Conservation (phyloP, 2,113 vertebrate genomes). For the Salvator merianae region DNA sequence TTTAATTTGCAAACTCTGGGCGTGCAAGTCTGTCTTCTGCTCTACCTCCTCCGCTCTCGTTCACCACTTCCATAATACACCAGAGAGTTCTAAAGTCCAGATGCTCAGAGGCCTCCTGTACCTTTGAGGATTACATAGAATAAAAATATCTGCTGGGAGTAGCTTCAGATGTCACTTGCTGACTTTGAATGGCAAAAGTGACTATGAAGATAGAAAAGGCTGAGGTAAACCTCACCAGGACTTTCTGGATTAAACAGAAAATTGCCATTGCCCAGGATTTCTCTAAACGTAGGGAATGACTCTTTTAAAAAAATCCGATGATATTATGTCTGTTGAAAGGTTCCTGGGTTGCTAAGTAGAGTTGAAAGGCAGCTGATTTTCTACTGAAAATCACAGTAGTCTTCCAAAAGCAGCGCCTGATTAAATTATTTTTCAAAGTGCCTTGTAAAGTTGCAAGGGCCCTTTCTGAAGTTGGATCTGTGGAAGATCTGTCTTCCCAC, state of each 20-base stretch:
- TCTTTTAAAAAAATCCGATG: no score
- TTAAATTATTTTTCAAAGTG: neutral
- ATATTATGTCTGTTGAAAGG: no score
- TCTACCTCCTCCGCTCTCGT: neutral
- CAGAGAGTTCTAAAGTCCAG: neutral
- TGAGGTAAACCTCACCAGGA: neutral
- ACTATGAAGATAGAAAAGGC: neutral
- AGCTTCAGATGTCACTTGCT: neutral
- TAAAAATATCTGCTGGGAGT: neutral
- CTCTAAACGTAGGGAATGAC: neutral
- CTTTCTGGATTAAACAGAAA: neutral
- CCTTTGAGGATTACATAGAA: neutral
- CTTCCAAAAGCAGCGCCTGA: neutral
- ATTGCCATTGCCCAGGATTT: neutral
- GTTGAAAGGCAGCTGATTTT: neutral
- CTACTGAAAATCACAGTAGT: neutral
- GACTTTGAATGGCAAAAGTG: neutral
- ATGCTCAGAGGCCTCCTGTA: neutral
- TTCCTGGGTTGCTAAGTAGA: neutral
- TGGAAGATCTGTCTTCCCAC: neutral
- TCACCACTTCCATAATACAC: no score
- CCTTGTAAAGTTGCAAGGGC: neutral
- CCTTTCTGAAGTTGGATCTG: neutral
- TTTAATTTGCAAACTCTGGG: neutral
- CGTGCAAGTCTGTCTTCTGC: neutral